Evolutionary conservation across 2,797 vertebrate species (phyloP).

Genomic region (Pantherophis alleghaniensis): DNA sequence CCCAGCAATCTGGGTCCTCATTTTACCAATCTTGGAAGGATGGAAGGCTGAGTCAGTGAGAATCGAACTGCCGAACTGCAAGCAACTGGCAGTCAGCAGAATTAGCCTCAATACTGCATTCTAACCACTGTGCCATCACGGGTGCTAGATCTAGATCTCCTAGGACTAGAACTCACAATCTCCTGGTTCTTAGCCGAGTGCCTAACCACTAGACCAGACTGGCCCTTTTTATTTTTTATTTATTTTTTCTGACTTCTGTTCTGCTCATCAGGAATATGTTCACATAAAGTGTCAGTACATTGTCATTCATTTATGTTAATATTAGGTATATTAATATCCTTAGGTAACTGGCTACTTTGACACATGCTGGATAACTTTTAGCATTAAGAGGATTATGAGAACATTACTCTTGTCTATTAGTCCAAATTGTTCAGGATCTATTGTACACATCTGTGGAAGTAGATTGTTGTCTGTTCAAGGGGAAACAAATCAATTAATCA

Average conservation of each 20-base stretch:
- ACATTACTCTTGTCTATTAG: neutral
- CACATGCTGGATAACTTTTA: neutral
- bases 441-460: neutral
- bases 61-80: neutral
- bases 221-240: neutral
- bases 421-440: neutral
- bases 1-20: neutral
- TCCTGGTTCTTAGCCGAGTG: neutral
- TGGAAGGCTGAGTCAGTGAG: neutral
- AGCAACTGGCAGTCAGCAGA: neutral
- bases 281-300: no score
- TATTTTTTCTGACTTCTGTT: slow-evolving; percentile 22
- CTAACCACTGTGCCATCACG: neutral
- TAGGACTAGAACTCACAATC: neutral
- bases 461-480: neutral
- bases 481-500: neutral
- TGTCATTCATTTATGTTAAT: neutral
- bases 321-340: neutral
- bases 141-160: neutral
- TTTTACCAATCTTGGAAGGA: neutral
- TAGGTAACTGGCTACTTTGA: neutral
- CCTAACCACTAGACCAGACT: neutral
- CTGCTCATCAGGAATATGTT: neutral
- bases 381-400: neutral
- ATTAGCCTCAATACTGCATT: neutral